Evolutionary conservation across 2,888 invertebrate genomes (phyloP).

Genomic region (Apeira syringaria): DNA sequence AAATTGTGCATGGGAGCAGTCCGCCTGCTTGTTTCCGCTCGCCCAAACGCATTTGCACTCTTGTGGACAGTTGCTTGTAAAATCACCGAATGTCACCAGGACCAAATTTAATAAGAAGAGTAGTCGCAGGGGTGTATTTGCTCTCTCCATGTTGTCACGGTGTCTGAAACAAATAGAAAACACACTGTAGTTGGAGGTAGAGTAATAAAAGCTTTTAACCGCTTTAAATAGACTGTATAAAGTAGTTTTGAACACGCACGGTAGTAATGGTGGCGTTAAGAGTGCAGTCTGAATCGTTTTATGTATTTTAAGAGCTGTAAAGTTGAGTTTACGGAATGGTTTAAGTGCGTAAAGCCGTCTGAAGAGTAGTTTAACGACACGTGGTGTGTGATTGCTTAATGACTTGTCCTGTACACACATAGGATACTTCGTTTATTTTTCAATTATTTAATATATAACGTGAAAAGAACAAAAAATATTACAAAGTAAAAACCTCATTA

Average conservation of each 20-base stretch:
- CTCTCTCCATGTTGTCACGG: constrained; percentile 53
- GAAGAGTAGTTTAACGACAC: constrained; percentile 27
- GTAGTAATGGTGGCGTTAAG: constrained; percentile 49
- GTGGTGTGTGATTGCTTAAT: constrained; percentile 28
- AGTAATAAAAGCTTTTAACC: constrained; percentile 26
- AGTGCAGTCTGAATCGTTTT: constrained; percentile 44
- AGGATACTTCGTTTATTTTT: background rate
- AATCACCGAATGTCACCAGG: constrained; percentile 65
- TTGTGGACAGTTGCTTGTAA: constrained; percentile 85
- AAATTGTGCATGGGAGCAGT: constrained; percentile 88
- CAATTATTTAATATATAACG: no score
- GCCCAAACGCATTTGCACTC: constrained; percentile 94
- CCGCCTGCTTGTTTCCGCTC: constrained; percentile 92
- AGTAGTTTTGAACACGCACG: constrained; percentile 44
- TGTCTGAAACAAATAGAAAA: constrained; percentile 65
- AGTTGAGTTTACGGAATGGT: constrained; percentile 39
- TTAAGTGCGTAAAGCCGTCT: constrained; percentile 37
- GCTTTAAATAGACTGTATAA: constrained; percentile 43
- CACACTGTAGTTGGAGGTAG: constrained; percentile 22
- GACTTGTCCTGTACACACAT: constrained; percentile 2
- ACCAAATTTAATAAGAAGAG: constrained; percentile 50
- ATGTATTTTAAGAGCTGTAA: constrained; percentile 54
- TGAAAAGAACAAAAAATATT: no score
- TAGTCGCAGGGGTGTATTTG: constrained; percentile 42
- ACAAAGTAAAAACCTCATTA: constrained; percentile 12